phyloP scores from a whole-genome alignment of 2,888 invertebrate species.

The Chelonus formosanus region DNA sequence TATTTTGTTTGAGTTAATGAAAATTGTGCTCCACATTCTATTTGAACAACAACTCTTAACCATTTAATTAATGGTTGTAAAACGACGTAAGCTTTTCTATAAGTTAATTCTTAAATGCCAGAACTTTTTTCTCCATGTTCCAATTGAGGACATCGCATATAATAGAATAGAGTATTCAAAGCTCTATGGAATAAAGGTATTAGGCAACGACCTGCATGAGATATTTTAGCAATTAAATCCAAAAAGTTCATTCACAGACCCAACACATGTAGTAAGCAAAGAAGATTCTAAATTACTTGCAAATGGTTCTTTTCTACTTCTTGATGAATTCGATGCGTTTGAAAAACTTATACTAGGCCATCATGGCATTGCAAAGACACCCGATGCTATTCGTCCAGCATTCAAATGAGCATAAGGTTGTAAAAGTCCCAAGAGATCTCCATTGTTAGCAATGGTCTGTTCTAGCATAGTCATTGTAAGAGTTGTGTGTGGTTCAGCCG shows the following conservation, averaged over 20 bases:
- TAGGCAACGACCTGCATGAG: conserved; percentile 68
- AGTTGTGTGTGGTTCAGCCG: conserved; percentile 70
- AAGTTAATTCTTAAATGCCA: conserved; percentile 79
- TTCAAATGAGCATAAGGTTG: conserved; percentile 92
- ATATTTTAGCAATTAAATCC: conserved; percentile 72
- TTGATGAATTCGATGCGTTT: conserved; percentile 67
- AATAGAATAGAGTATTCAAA: conserved; percentile 85
- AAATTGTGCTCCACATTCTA: conserved; percentile 83
- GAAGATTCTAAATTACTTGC: conserved; percentile 69
- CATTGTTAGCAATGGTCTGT: conserved; percentile 84
- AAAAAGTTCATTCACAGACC: conserved; percentile 81
- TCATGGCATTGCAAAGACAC: conserved; percentile 83
- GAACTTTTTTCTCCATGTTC: conserved; percentile 72
- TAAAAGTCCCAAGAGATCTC: conserved; percentile 88
- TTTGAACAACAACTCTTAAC: conserved; percentile 85
- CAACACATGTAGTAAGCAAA: conserved; percentile 87
- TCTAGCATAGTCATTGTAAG: conserved; percentile 83
- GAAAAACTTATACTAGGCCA: conserved; percentile 80
- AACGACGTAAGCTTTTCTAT: conserved; percentile 87
- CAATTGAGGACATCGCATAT: conserved; percentile 90
- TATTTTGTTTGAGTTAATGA: no score
- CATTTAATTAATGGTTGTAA: conserved; percentile 91
- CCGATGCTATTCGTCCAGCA: conserved; percentile 87
- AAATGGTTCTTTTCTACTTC: conserved; percentile 65
- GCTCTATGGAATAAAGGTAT: conserved; percentile 73